A percentile compares a stretch with the other conserved stretches of the same genome.
Evolutionary conservation across 2,113 vertebrate species (phyloP).

Genomic region (Anhinga anhinga): DNA sequence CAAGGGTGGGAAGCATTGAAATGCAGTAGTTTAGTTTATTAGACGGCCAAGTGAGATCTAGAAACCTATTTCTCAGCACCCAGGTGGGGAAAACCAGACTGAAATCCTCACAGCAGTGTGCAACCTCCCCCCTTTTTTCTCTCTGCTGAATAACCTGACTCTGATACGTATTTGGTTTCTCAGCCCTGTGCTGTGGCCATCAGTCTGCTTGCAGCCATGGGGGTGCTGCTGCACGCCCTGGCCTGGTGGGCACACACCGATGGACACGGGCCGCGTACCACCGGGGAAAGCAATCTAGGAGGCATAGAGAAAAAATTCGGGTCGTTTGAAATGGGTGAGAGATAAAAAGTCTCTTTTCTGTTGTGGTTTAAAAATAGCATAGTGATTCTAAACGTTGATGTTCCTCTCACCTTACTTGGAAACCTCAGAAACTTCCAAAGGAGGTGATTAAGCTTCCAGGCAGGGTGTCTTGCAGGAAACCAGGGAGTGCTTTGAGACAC

Average conservation of each 20-base stretch:
- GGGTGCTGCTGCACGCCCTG: background rate
- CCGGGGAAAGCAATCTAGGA: background rate
- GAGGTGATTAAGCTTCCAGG: conserved; percentile 10
- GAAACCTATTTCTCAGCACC: background rate
- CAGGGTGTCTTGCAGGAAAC: background rate
- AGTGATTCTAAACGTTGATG: background rate
- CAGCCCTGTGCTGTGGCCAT: background rate
- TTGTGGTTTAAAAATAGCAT: background rate
- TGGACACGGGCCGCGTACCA: no score
- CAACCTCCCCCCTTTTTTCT: background rate
- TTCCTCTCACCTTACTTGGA: background rate
- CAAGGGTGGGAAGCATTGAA: background rate
- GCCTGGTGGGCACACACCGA: rapidly evolving
- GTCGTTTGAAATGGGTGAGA: background rate
- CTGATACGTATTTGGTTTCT: background rate
- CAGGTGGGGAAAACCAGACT: background rate
- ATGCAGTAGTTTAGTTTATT: background rate
- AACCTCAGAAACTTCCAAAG: background rate
- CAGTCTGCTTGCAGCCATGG: background rate
- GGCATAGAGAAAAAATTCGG: background rate
- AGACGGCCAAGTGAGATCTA: background rate
- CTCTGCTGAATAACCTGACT: background rate
- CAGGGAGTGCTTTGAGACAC: background rate
- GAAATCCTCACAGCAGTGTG: background rate
- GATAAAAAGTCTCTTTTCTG: background rate